Evolutionary conservation across 2,888 invertebrate genomes (phyloP), one percentile per base, ranked within the genome.

Genomic region (Acleris holmiana): DNA sequence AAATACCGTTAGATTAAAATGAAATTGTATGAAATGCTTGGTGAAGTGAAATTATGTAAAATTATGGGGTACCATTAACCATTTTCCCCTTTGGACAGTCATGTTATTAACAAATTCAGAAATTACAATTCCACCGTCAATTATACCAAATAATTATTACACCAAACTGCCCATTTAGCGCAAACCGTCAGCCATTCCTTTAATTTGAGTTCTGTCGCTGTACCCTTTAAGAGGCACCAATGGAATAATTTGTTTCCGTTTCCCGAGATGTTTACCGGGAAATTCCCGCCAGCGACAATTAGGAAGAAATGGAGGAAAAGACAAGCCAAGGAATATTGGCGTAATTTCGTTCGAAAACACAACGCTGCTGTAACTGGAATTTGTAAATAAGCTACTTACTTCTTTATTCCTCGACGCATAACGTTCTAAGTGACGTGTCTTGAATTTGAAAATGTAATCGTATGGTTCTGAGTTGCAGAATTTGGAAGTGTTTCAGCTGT

Each of bases 191-290:
- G 51, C 60, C 53, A 58, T 58, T 63, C 47, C 58, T 58, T 64
- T 59, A 53, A 58, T 64, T 63, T 59, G 40, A 47, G 17, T 25
- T 41, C 48, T 25, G 10, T 53, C 46, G 13, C 48, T 2, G 48
- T 53, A 53, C 58, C 58, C 64, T 64, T 59, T 59, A 58, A 19
- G 58, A 46, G 51, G 64, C 46, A 51, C 19, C 18, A 58, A 54
- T 64, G 53, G 53, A 48, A 58, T 58, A 64, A 64, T 64, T 64
- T 64, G 64, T 59, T 64, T 48, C 58, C 23, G 25, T 53, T 48
- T 44, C 21, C 41, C 19, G 58, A n/a, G 56, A 64, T 54, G 54
- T 59, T 64, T 64, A 64, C 64, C 64, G 29, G 48, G 44, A 23
- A 51, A 40, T 58, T 47, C 40, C 51, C 57, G 46, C 46, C 7